A percentile compares a stretch with the other conserved stretches of the same genome.
Conservation (phyloP, 2,113 vertebrate genomes). For the Solenodon paradoxus region DNA sequence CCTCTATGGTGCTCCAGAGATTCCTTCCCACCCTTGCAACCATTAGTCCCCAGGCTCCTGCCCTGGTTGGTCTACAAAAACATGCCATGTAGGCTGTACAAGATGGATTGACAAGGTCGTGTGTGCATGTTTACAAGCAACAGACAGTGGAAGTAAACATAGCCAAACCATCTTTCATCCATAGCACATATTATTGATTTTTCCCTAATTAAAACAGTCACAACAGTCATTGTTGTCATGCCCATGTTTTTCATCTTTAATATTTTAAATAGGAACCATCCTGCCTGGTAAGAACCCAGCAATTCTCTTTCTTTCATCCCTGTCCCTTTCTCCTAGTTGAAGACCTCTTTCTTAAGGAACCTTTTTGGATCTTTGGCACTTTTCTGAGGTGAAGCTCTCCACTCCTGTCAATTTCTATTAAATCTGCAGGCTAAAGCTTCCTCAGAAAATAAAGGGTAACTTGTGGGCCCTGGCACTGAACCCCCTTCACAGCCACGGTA, state of each 20-base stretch:
- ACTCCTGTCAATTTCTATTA: constrained; percentile 10
- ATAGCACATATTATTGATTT: constrained; percentile 57
- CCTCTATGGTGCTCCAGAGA: neutral
- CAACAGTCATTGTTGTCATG: constrained; percentile 59
- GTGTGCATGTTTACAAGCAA: constrained; percentile 9
- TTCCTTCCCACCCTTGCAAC: neutral
- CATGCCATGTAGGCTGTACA: neutral
- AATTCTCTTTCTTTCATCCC: constrained; percentile 4
- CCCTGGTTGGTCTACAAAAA: neutral
- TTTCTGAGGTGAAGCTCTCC: neutral
- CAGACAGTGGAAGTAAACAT: constrained; percentile 47
- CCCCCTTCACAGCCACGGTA: neutral
- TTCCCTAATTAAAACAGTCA: constrained; percentile 72
- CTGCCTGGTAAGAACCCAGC: constrained; percentile 43
- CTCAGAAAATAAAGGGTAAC: neutral
- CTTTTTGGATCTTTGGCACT: constrained; percentile 6
- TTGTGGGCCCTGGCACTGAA: neutral
- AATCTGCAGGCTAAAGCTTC: neutral
- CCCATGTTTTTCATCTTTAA: constrained; percentile 57
- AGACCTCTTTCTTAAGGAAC: neutral
- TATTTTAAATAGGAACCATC: constrained; percentile 67
- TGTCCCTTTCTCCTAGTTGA: neutral
- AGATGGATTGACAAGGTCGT: neutral
- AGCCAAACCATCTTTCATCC: constrained; percentile 60
- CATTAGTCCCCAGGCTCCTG: too few species aligned